Percentiles rank a stretch among this genome's conserved stretches.
These are phyloP conservation scores for Isotomurus palustris DNA, from an alignment of 2,888 invertebrate species.

Conservation along the genomic window DNA sequence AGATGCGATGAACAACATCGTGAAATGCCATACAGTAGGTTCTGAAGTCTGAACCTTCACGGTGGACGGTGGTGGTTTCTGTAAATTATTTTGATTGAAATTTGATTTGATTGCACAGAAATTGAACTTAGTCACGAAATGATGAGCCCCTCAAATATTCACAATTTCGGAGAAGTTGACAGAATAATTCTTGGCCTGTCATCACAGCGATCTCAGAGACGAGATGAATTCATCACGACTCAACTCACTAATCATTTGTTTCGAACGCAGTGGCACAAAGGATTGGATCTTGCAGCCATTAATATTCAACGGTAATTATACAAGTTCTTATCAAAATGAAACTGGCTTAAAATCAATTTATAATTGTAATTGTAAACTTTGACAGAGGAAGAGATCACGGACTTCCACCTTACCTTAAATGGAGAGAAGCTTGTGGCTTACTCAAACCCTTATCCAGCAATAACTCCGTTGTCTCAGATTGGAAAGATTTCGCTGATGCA, in stretches of 20 bases:
- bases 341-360: neutral
- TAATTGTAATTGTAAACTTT: constrained; percentile 1
- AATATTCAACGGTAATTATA: constrained; percentile 63
- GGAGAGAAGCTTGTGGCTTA: constrained; percentile 74
- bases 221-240: constrained; percentile 75
- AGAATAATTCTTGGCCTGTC: constrained; percentile 70
- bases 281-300: constrained; percentile 81
- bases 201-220: constrained; percentile 69
- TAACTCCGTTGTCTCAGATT: constrained; percentile 55
- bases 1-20: constrained; percentile 60
- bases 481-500: constrained; percentile 60
- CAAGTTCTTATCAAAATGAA: neutral
- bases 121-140: constrained; percentile 75
- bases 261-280: constrained; percentile 59
- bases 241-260: constrained; percentile 80
- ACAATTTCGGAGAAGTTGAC: constrained; percentile 73
- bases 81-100: neutral
- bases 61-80: no score
- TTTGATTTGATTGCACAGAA: constrained; percentile 54
- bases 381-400: constrained; percentile 76
- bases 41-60: no score
- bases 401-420: constrained; percentile 70
- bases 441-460: constrained; percentile 49
- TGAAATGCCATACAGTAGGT: constrained; percentile 62
- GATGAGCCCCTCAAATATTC: constrained; percentile 60